phyloP scores from a whole-genome alignment of 2,113 vertebrate genomes.

The Rhea americana region DNA sequence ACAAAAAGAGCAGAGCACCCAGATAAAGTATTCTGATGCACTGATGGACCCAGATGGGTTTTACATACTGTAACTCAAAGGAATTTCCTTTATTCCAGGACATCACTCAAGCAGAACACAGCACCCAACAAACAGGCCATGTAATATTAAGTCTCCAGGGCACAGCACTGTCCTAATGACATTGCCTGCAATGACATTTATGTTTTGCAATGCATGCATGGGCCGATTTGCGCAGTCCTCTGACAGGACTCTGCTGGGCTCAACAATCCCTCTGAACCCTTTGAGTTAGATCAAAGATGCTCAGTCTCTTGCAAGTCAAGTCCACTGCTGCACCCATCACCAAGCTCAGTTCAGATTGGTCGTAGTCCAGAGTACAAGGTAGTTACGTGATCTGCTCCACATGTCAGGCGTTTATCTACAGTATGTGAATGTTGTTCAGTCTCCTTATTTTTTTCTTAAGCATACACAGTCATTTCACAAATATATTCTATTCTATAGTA shows the following conservation, averaged over 20 bases:
- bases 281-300: background rate
- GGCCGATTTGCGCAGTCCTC: background rate
- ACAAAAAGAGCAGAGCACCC: background rate
- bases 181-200: background rate
- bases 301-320: background rate
- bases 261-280: background rate
- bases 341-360: too few species aligned
- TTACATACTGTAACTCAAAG: background rate
- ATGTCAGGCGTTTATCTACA: background rate
- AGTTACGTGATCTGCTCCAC: background rate
- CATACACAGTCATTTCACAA: background rate
- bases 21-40: background rate
- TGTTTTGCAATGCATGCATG: background rate
- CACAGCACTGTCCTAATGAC: background rate
- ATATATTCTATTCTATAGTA: background rate
- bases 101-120: background rate
- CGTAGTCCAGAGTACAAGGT: background rate
- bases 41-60: background rate
- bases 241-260: background rate
- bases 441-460: background rate
- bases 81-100: background rate
- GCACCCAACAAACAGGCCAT: background rate
- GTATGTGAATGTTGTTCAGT: too few species aligned
- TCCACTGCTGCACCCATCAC: background rate
- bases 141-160: background rate